These are phyloP conservation scores for Tinea pellionella DNA, from an alignment of 2,888 invertebrate species.

Conservation along the genomic window DNA sequence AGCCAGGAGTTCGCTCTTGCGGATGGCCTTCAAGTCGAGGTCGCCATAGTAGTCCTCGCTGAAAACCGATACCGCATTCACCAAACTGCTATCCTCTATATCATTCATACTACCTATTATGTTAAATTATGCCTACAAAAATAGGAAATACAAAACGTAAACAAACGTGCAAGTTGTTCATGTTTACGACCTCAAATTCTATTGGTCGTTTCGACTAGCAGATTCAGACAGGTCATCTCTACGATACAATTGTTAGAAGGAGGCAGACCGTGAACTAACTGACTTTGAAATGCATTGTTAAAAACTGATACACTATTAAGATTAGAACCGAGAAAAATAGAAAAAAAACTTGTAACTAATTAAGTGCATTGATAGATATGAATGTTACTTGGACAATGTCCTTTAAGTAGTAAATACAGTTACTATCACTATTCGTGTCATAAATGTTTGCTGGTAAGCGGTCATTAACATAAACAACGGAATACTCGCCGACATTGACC, in stretches of 20 bases:
- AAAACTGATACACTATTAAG: neutral
- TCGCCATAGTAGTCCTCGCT: slow-evolving; percentile 98
- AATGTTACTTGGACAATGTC: neutral
- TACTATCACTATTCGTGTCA: slow-evolving; percentile 23
- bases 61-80: slow-evolving; percentile 66
- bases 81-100: slow-evolving; percentile 55
- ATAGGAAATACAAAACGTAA: neutral
- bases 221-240: neutral
- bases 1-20: slow-evolving; percentile 91
- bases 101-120: slow-evolving; percentile 17
- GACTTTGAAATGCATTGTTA: slow-evolving; percentile 18
- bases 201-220: neutral
- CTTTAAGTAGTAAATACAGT: slow-evolving; percentile 24
- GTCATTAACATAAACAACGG: slow-evolving; percentile 43
- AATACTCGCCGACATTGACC: slow-evolving; percentile 43
- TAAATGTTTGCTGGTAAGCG: slow-evolving; percentile 21
- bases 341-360: neutral
- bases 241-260: slow-evolving; percentile 14
- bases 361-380: neutral
- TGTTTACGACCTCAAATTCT: neutral
- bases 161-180: neutral
- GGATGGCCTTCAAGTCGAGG: slow-evolving; percentile 93
- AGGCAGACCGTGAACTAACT: slow-evolving; percentile 29
- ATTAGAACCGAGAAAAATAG: neutral
- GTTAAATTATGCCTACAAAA: neutral